Evolutionary conservation across 37 sponge, comb jelly and placozoan genomes (phyloP).

Genomic region (Chondrosia reniformis): DNA sequence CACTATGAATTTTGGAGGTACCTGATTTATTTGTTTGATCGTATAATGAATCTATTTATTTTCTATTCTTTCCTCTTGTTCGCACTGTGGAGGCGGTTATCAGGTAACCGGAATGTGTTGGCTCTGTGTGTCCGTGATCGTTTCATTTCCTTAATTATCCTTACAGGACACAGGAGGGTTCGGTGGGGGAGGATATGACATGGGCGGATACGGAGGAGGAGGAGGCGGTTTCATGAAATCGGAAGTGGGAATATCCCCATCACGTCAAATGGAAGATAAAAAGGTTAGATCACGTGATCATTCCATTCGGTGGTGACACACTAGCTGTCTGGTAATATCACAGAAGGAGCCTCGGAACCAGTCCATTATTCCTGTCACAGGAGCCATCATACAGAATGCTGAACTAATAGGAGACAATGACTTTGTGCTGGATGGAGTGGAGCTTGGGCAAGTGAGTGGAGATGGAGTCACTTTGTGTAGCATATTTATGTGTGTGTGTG

Average conservation of each 20-base stretch:
- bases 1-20: not conserved
- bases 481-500: conserved; percentile 2
- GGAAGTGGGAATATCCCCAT: conserved; percentile 12
- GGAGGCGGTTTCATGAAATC: conserved; percentile 13
- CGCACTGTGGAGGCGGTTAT: too few species aligned
- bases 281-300: too few species aligned
- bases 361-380: conserved; percentile 62
- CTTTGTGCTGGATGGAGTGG: conserved; percentile 15
- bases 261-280: conserved; percentile 8
- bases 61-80: too few species aligned
- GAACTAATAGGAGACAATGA: conserved; percentile 11
- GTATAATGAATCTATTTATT: too few species aligned
- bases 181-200: not conserved
- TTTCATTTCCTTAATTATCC: too few species aligned
- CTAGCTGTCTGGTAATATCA: too few species aligned
- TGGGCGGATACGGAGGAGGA: conserved; percentile 1
- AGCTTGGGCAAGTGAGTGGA: not conserved
- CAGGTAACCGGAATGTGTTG: too few species aligned
- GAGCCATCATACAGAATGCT: conserved; percentile 48
- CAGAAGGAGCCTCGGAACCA: conserved; percentile 26
- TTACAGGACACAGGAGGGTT: conserved; percentile 12
- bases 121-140: too few species aligned
- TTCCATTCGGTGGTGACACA: too few species aligned
- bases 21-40: too few species aligned
- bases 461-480: not conserved